Conservation (phyloP, 1,140 invertebrate genomes). For the Drosophila nigrodunni region DNA sequence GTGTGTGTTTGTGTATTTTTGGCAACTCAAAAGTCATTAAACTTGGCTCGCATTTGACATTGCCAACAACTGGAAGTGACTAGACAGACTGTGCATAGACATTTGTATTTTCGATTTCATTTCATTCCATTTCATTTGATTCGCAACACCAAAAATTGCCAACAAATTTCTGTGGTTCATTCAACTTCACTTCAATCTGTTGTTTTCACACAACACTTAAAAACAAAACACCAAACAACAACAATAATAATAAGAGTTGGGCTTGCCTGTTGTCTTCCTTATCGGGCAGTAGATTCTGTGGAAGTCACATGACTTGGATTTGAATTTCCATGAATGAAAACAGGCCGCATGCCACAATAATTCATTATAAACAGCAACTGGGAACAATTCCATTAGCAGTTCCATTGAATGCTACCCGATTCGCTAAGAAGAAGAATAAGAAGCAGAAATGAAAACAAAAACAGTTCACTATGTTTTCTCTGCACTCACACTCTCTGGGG, state of each 20-base stretch:
- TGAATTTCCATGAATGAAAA: conserved; percentile 53
- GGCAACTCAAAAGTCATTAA: conserved; percentile 45
- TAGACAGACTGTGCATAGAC: conserved; percentile 13
- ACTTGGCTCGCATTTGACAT: conserved; percentile 56
- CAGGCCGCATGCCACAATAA: conserved; percentile 31
- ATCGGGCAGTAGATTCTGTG: conserved; percentile 27
- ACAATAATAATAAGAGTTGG: no score
- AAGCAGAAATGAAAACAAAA: conserved; percentile 33
- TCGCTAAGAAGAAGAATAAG: conserved; percentile 3
- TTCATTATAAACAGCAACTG: conserved; percentile 23
- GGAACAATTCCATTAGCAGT: conserved; percentile 24
- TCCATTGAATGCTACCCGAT: conserved; percentile 45
- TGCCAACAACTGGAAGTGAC: conserved; percentile 34
- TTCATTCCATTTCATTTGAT: conserved; percentile 36
- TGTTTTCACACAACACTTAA: not conserved
- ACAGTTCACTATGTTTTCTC: not conserved
- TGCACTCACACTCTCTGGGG: conserved; percentile 8
- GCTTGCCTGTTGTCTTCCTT: conserved; percentile 15
- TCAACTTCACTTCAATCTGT: conserved; percentile 27
- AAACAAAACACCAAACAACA: no score
- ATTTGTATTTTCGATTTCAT: conserved; percentile 23
- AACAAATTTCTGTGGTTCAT: conserved; percentile 32
- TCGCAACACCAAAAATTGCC: conserved; percentile 27
- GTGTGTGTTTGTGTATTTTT: conserved; percentile 18
- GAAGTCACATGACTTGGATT: conserved; percentile 39